These are phyloP conservation scores for Megalonaias nervosa DNA, from an alignment of 1,140 invertebrate genomes.

Conservation along the genomic window DNA sequence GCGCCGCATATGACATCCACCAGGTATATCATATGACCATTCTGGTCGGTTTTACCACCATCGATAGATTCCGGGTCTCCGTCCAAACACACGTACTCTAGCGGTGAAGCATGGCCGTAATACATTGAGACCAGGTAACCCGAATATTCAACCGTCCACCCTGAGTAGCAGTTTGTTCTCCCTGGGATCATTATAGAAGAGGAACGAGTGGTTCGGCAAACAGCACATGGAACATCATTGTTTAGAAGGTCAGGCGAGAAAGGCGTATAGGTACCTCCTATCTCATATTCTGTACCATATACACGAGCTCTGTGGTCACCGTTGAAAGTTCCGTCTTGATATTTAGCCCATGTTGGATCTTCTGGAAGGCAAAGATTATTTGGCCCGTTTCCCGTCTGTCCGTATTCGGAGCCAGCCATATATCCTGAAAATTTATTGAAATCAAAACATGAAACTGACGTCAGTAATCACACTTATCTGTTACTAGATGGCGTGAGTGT, in stretches of 20 bases:
- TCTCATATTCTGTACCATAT: conserved; percentile 13
- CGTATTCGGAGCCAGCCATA: neutral
- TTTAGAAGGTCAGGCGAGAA: neutral
- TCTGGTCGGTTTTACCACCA: neutral
- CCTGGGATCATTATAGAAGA: conserved; percentile 33
- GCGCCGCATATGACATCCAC: conserved; percentile 15
- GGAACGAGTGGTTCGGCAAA: conserved; percentile 26
- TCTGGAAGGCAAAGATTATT: conserved; percentile 11
- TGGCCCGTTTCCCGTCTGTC: neutral
- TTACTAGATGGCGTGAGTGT: no score
- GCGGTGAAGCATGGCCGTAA: neutral
- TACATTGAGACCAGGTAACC: conserved; percentile 28
- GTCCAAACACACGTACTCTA: conserved; percentile 32
- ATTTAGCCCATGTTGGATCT: conserved; percentile 19
- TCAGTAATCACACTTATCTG: no score
- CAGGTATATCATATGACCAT: conserved; percentile 12
- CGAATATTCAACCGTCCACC: conserved; percentile 34
- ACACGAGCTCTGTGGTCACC: neutral
- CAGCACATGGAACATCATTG: conserved; percentile 33
- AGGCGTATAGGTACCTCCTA: neutral
- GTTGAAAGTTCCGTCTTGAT: neutral
- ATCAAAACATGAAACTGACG: no score
- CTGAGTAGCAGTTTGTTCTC: conserved; percentile 20
- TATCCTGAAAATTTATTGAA: conserved; percentile 7
- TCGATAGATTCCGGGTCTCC: conserved; percentile 1